Evolutionary conservation across 2,797 vertebrate genomes (phyloP), one percentile per base, ranked within the genome.

Genomic region (Carduelis carduelis): DNA sequence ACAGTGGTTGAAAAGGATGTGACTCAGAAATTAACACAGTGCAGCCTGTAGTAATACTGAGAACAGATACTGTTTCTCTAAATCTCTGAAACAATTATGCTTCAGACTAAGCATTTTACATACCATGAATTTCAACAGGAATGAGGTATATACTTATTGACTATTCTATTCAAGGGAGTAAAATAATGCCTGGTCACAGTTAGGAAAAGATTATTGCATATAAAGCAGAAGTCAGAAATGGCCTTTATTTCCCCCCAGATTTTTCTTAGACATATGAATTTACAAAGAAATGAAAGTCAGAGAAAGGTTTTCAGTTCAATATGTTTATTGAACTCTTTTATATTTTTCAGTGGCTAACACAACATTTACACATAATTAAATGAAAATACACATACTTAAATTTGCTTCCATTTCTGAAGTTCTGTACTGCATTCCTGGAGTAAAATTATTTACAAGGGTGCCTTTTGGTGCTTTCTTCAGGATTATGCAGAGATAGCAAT

Each of bases 61-160:
- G 47, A 89, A 59, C 34, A 88, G 47, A 70, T 34, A 84, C 0
- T 56, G 14, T 55, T 91, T 85, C 83, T 93, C 44, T 70, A 55
- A 24, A 84, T 44, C 56, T 87, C 81, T 50, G 56, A 70, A 90
- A 95, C 12, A 75, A 71, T 19, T 59, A 43, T 37, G 17, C 37
- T 83, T 79, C 80, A 65, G 32, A 69, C 41, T 55, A 63, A 83
- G 46, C 20, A n/a, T 90, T 64, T 82, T 69, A 70, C 63, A 78
- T 83, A 94, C 14, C 47, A 71, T 85, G 32, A 92, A 79, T 94
- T 95, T 90, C 65, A 87, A 79, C 34, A 86, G 39, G 43, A 97
- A 94, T 69, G 61, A 80, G 71, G 75, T 63, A 44, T 56, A 69
- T 44, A 78, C 21, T 68, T 81, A 74, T 1, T 72, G 59, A 82